Evolutionary conservation across 1,140 invertebrate genomes (phyloP), one percentile per base, ranked within the genome.

Genomic region (Anoplolepis gracilipes): DNA sequence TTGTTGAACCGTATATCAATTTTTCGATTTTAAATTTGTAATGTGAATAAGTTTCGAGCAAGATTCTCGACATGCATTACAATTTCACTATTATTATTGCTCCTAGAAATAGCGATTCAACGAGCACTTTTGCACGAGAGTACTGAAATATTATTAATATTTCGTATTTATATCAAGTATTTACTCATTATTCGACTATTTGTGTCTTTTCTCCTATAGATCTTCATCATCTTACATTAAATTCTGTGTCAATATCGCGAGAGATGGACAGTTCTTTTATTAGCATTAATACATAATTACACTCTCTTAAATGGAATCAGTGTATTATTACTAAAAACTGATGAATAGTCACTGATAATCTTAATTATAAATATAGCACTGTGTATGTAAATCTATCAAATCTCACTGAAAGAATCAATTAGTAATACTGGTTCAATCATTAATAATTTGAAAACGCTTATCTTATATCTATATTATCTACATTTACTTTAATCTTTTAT

Each of bases 221-320:
- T 42, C 46, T n/a, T 70, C 72, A 19, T 55, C 16, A 81, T 30
- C 11, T 39, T 49, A 19, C 8, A 10, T 36, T 33, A 64, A 64
- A n/a, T 22, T 4, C 16, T 36, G 19, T 49, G 28, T 81, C 13
- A 25, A 73, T 82, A 33, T 73, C 13, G 19, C 28, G 25, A 53
- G 42, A 13, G 33, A 25, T 19, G 36, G 22, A 11, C 36, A 13
- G 30, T 53, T 42, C 65, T 70, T 19, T 13, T 7, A 42, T 36
- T 57, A 53, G 3, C n/a, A 5, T 49, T 19, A 30, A 57, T 42
- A 30, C n/a, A 72, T 69, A 79, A 59, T 82, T 72, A 82, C 59
- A 53, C 28, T 49, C 46, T 49, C 46, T 49, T 49, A 49, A 49
- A 49, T 49, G 46, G 13, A 49, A 49, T 49, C 46, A 49, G 16